phyloP scores from a whole-genome alignment of 2,113 vertebrate species.

The Tragelaphus imberbis region DNA sequence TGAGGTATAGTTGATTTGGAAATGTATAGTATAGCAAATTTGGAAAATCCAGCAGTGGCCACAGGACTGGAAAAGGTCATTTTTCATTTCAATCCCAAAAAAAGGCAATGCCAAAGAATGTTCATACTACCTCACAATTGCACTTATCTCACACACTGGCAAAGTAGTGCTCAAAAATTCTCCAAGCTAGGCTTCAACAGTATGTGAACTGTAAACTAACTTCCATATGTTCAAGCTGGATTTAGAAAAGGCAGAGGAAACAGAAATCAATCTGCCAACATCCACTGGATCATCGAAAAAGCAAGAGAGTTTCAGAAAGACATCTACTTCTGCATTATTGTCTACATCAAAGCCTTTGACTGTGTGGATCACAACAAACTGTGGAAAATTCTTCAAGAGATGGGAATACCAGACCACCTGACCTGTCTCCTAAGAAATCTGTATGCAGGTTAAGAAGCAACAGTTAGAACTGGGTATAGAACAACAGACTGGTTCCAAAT shows the following conservation, averaged over 20 bases:
- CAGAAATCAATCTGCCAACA: neutral
- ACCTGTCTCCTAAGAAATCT: neutral
- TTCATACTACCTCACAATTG: neutral
- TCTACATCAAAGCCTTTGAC: neutral
- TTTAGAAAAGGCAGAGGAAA: neutral
- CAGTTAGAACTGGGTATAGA: neutral
- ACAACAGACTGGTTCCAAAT: neutral
- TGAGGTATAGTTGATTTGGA: neutral
- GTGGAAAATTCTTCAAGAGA: neutral
- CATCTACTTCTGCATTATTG: neutral
- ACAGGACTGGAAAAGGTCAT: neutral
- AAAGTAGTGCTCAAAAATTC: neutral
- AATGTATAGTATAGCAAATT: neutral
- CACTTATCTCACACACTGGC: neutral
- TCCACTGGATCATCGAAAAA: rapidly evolving
- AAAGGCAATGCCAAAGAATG: neutral
- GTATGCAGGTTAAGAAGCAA: neutral
- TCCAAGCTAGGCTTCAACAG: neutral
- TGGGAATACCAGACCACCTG: neutral
- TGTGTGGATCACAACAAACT: neutral
- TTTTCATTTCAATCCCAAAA: neutral
- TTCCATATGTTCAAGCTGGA: neutral
- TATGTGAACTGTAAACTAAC: neutral
- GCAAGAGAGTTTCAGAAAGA: neutral
- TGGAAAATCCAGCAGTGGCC: neutral